Evolutionary conservation across 1,140 invertebrate species (phyloP), one percentile per base, ranked within the genome.

Genomic region (Coptotermes formosanus): DNA sequence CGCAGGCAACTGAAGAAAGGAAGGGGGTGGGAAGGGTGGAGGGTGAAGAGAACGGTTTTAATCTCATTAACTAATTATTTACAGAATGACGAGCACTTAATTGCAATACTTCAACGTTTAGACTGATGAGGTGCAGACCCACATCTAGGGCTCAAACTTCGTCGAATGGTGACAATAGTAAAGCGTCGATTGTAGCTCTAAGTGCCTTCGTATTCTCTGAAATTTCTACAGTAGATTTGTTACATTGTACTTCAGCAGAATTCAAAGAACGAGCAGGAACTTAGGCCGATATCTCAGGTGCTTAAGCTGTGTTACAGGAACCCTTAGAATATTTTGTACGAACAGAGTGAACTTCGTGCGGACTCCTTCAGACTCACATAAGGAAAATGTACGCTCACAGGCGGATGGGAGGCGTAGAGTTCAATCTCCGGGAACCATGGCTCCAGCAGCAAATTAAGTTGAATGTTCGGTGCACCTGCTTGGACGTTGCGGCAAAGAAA

Each of bases 51-150:
- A 75, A 75, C 64, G 64, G 64, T 30, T 75, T 75, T 75, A 75
- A 75, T 75, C 64, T 75, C 64, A 75, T 75, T 75, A 75, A 75
- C 64, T 75, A 75, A 75, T 75, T 75, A 75, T 75, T 75, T 75
- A 75, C 64, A n/a, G 64, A 75, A 75, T 75, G 64, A 75, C 19
- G 64, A 75, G 64, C 25, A n/a, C 64, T 75, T 75, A 75, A 75
- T 75, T 75, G 64, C 64, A 75, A 75, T 75, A 75, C 64, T 75
- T 75, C 64, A 30, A 25, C 25, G 64, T 75, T 75, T 75, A 75
- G n/a, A 75, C 64, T 75, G 64, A 75, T 75, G 64, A 75, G 64
- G 64, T 75, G 14, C n/a, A 75, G 64, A 75, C 64, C 64, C 8
- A 75, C 64, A 75, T n/a, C 64, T 14, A n/a, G n/a, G 25, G 52